Evolutionary conservation across 2,113 vertebrate genomes (phyloP), one percentile per base, ranked within the genome.

Genomic region (Pipra filicauda): DNA sequence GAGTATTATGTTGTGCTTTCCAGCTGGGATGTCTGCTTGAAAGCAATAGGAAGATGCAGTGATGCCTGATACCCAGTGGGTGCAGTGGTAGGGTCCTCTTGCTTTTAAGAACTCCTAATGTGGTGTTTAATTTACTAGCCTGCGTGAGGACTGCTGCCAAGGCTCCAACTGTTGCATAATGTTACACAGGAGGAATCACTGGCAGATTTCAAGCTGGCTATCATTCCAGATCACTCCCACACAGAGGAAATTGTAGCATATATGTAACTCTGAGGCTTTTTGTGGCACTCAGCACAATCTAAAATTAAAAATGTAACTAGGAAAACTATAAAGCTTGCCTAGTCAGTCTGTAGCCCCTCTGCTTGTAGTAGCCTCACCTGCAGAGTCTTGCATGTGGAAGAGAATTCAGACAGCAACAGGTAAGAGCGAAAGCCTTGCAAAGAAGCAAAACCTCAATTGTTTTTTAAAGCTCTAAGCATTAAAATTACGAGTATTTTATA

Each of bases 151-250:
- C 23, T 9, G 33, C 64, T 88, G 95, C 95, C 96, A 96, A 72
- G 67, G 71, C 75, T 95, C 89, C 79, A 93, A 89, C 82, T 93
- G 91, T 94, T 96, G 95, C 87, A 75, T 95, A 96, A 96, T 89
- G 43, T 83, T 96, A 94, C 95, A 73, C 91, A 85, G 90, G 92
- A 91, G 94, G 89, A 93, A 93, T 92, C 5, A 13, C 88, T 97
- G 94, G 87, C 95, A 93, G 77, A 87, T 91, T 93, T 94, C 88
- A 93, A 85, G 91, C 84, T 96, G 96, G 95, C 92, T 85, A 88
- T 95, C 74, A 26, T 96, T 97, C 93, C 91, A 81, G 74, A 96
- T 94, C 93, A 85, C 96, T 94, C 93, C 96, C 91, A 92, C 94
- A 89, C 96, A 96, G 93, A 95, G 93, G 91, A 93, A 96, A 92